Base-by-base conservation (phyloP, 2,113 vertebrate genomes). In the Oceanites oceanicus region DNA sequence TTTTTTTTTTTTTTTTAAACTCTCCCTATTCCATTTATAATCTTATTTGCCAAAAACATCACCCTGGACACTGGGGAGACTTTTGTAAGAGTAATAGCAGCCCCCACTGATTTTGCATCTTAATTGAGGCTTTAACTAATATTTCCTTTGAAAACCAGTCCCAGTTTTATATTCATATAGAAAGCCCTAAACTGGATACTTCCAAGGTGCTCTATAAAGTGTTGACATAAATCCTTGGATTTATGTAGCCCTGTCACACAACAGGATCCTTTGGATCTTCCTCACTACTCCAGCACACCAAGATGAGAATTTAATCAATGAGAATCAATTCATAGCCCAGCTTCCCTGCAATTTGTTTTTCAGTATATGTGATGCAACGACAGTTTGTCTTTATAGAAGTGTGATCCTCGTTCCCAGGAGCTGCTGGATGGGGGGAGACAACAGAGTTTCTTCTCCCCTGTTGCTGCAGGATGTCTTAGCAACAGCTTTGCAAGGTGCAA, bases 271-370 rank as follows among this genome's bases (percentile, higher is more conserved):
- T 90, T 67, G 83, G 92, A 86, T 96, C 79, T 94, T 94, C 59
- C 47, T 74, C 40, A 42, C 75, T 94, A 78, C 40, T 93, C 78
- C 73, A 92, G 44, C 79, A 96, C 45, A 86, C 44, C 2, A 3
- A 88, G 73, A 90, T 49, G 68, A 94, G 76, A 95, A 95, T 91
- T 84, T 93, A 95, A 94, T 89, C 94, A 96, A 78, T 94, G 91
- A 86, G 68, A 90, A 91, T 94, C 90, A 97, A 92, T 89, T 81
- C 76, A 96, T 93, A 95, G 67, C 26, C 61, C 78, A 94, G 68
- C 73, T 94, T 93, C 52, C 88, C 79, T 63, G 50, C 52, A 78
- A 95, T 94, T 80, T 93, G 52, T 94, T 96, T 95, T 93, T 94
- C 95, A 86, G 50, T 92, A 56, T 71, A 75, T 86, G 40, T 62